Evolutionary conservation across 92 coral and sea anemone genomes (phyloP).

Genomic region (Porites evermanni): DNA sequence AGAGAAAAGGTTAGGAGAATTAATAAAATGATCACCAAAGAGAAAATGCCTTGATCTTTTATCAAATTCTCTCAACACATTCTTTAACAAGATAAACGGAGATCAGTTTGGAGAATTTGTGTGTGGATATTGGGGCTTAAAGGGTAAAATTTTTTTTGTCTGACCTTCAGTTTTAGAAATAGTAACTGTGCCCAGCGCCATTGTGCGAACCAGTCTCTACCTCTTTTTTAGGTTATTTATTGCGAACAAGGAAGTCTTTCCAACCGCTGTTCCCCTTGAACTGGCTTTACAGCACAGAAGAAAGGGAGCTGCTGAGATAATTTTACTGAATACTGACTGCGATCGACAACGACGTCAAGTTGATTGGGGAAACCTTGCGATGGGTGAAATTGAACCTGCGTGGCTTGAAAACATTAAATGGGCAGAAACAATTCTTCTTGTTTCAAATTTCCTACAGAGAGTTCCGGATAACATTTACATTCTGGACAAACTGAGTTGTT

Average conservation of each 20-base stretch:
- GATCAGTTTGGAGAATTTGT: too few relatives aligned
- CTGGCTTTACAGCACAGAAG: constrained; percentile 68
- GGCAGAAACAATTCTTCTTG: constrained; percentile 74
- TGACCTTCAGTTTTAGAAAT: too few relatives aligned
- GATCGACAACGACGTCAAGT: constrained; percentile 60
- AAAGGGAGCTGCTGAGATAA: constrained; percentile 65
- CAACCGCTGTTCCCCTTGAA: constrained; percentile 81
- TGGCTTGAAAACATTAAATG: constrained; percentile 78
- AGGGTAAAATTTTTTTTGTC: too few relatives aligned
- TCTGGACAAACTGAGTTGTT: constrained; percentile 71
- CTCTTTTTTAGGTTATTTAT: constrained; percentile 64
- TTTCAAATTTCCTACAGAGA: constrained; percentile 70
- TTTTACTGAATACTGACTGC: constrained; percentile 79
- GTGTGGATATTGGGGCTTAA: too few relatives aligned
- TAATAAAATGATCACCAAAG: too few relatives aligned
- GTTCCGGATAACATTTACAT: constrained; percentile 77
- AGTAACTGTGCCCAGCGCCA: too few relatives aligned
- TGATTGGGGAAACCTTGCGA: constrained; percentile 85
- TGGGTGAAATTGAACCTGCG: constrained; percentile 75
- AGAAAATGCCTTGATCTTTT: too few relatives aligned
- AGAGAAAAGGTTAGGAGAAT: too few relatives aligned
- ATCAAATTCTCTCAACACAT: too few relatives aligned
- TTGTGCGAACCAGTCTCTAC: background rate
- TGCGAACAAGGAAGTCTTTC: constrained; percentile 57
- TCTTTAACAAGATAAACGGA: too few relatives aligned